Evolutionary conservation across 2,888 invertebrate species (phyloP).

Genomic region (Trichopoda pennipes): DNA sequence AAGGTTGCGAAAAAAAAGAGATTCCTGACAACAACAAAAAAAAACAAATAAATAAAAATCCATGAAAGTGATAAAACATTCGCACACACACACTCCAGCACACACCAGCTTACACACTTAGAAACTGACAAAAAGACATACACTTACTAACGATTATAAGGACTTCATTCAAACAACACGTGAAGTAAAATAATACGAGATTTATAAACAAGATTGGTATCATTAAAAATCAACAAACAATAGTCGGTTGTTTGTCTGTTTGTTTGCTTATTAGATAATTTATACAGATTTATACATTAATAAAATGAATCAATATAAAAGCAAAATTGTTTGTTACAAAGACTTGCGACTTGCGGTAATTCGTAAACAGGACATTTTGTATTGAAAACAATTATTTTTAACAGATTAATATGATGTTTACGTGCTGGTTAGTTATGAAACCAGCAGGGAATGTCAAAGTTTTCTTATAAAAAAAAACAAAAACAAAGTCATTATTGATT

Average conservation of each 20-base stretch:
- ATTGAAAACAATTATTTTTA: not conserved
- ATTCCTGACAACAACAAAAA: conserved; percentile 15
- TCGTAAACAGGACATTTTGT: not conserved
- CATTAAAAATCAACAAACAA: conserved; percentile 50
- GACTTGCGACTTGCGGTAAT: no score
- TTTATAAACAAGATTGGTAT: conserved; percentile 55
- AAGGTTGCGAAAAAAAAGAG: conserved; percentile 51
- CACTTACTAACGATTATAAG: conserved; percentile 7
- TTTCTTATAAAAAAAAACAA: no score
- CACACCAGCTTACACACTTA: conserved; percentile 27
- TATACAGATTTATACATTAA: conserved; percentile 22
- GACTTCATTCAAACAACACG: conserved; percentile 26
- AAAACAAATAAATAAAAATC: conserved; percentile 7
- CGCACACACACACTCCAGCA: not conserved
- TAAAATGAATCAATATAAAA: not conserved
- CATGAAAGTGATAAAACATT: conserved; percentile 32
- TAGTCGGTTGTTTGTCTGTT: not conserved
- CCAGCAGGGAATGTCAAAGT: no score
- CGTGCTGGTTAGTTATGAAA: no score
- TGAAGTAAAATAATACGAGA: conserved; percentile 27
- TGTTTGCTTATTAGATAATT: conserved; percentile 37
- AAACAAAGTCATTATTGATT: no score
- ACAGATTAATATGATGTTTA: not conserved
- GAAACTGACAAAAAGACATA: conserved; percentile 46
- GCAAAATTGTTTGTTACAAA: not conserved